phyloP scores from a whole-genome alignment of 2,797 vertebrate species.

The Neosalanx taihuensis region DNA sequence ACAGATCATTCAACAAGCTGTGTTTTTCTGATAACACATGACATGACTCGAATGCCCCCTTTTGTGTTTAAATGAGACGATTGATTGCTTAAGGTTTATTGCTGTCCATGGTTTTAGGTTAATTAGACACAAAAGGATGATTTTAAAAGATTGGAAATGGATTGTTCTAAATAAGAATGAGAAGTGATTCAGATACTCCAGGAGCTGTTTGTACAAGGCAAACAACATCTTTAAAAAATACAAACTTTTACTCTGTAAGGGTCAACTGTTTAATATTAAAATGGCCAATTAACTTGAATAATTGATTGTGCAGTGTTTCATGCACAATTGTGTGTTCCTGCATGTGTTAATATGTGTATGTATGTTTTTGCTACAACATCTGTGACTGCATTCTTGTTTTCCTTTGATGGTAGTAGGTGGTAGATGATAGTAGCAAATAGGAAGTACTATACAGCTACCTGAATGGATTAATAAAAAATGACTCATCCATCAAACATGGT shows the following conservation, averaged over 20 bases:
- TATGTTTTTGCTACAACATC: neutral
- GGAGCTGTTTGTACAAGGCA: neutral
- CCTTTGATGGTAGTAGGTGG: constrained; percentile 16
- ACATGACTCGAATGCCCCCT: constrained; percentile 22
- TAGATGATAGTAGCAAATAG: constrained; percentile 13
- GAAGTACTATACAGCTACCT: constrained; percentile 30
- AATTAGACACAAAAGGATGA: neutral
- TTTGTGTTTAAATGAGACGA: constrained; percentile 20
- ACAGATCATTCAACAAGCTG: constrained; percentile 49
- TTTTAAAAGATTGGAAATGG: no score
- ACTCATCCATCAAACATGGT: constrained; percentile 55
- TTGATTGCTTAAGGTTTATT: neutral
- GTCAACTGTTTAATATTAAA: neutral
- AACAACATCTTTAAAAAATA: neutral
- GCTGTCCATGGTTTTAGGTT: neutral
- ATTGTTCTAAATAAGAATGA: no score
- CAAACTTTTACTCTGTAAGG: no score
- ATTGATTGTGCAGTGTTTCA: neutral
- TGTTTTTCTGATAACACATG: constrained; percentile 43
- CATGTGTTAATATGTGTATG: neutral
- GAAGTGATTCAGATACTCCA: neutral
- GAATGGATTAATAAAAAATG: constrained; percentile 48
- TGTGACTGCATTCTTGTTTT: constrained; percentile 30
- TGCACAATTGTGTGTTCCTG: neutral
- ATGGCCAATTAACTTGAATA: neutral